Evolutionary conservation across 2,113 vertebrate genomes (phyloP), one percentile per base, ranked within the genome.

Genomic region (Elachura formosa): DNA sequence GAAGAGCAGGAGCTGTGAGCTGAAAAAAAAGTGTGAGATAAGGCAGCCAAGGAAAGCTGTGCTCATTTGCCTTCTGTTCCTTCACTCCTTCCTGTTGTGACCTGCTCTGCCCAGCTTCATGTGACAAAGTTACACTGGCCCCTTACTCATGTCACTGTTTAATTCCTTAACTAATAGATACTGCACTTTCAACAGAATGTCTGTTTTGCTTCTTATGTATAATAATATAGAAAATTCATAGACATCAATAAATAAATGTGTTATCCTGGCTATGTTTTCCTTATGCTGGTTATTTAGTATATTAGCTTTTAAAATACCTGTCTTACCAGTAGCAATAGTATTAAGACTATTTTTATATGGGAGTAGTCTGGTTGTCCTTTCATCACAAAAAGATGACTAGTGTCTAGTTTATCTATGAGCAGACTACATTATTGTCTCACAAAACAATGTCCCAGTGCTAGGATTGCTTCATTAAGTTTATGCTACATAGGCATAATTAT

Each of bases 381-480:
- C 56, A 29, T 86, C 79, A 88, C 88, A 89, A 86, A 92, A 86
- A 90, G 68, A 84, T 88, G 63, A 88, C 55, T 68, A 75, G 25
- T 77, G 86, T 84, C 86, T 95, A 34, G 91, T 96, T 94, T 92
- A 55, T 92, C 72, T 83, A 14, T 78, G 73, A 41, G 52, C 95
- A 92, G 93, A 81, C 90, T 68, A 20, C 43, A 40, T 94, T 95
- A 77, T 67, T 84, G 83, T 90, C 63, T 95, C 90, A 51, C 76
- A 77, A 86, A 94, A 86, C 72, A 83, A 56, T 69, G 92, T 94
- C 82, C 85, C 90, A 83, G 82, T 49, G 43, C 88, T 92, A 34
- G 46, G 68, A 86, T 90, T 80, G 94, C 94, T 88, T 96, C 95
- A 92, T 95, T 96, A 93, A 45, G 90, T 93, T 95, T 83, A 87